Evolutionary conservation across 2,113 vertebrate species (phyloP), one percentile per base, ranked within the genome.

Genomic region (Eubucco bourcierii): DNA sequence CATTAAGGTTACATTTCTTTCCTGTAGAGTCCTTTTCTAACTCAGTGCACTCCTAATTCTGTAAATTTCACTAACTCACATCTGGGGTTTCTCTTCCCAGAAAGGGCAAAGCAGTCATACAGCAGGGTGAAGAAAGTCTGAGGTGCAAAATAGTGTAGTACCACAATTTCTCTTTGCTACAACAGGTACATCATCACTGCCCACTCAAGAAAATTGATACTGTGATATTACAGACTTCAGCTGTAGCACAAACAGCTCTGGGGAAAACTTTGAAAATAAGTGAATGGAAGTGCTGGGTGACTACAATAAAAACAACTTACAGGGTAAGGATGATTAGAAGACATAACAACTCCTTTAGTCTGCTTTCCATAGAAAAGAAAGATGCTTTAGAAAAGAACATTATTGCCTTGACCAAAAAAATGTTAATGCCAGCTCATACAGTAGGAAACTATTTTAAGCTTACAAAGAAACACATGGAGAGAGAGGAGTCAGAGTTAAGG

Each of bases 161-260:
- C 17, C 71, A 84, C 39, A 17, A 28, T 76, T 93, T 37, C 59
- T 46, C 60, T 66, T 56, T 84, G 60, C n/a, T 63, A 46, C 55
- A 87, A 28, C 75, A 88, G 27, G 39, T 58, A 41, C 12, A 44
- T 20, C 50, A 64, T 29, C 73, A 59, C 61, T 80, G 65, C 33
- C 58, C 31, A 85, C 85, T 84, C 65, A 41, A 80, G 33, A 15
- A 93, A 94, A 94, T 50, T 15, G 65, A 9, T 61, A 78, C 78
- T 88, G 85, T 90, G 63, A 85, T 80, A 73, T 85, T 56, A 55
- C 1, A 71, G 50, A 41, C 44, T 89, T 70, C 53, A 93, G 63
- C 67, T 84, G 46, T 47, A 90, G 46, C 58, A 78, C 10, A 64
- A 80, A 64, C 46, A 84, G n/a, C 66, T 79, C 39, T 27, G 65